Percentiles rank a stretch among this genome's conserved stretches.
phyloP scores from a whole-genome alignment of 2,113 vertebrate genomes.

The Leiothrix lutea region DNA sequence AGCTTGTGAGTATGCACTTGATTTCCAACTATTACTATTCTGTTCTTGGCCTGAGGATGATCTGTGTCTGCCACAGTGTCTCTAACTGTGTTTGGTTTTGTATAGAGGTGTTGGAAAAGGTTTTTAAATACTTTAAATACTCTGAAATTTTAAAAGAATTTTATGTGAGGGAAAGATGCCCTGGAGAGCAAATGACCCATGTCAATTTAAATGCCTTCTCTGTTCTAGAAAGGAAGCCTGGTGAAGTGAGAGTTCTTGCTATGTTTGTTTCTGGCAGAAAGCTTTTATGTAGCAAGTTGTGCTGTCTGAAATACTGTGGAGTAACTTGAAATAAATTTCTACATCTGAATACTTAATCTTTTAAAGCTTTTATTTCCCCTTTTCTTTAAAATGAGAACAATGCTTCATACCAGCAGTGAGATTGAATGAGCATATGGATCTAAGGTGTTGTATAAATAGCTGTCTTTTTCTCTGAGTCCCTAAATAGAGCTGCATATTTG shows the following conservation, averaged over 20 bases:
- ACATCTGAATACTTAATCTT: neutral
- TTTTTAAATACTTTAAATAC: neutral
- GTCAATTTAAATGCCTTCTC: neutral
- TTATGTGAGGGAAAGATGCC: neutral
- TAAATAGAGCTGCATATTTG: neutral
- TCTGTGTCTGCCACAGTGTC: neutral
- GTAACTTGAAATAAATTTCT: neutral
- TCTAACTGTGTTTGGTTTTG: neutral
- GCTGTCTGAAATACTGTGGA: neutral
- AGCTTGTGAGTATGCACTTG: slow-evolving; percentile 84
- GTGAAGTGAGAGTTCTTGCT: neutral
- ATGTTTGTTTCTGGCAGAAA: neutral
- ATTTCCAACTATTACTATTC: neutral
- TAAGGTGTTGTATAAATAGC: neutral
- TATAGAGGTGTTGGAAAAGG: neutral
- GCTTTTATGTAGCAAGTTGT: neutral
- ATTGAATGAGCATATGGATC: neutral
- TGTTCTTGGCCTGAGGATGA: neutral
- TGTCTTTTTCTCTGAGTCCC: neutral
- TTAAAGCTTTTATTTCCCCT: neutral
- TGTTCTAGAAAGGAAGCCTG: neutral
- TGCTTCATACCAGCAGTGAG: neutral
- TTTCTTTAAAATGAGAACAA: neutral
- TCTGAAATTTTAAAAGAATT: neutral
- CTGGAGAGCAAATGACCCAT: neutral